Evolutionary conservation across 2,797 vertebrate genomes (phyloP), one percentile per base, ranked within the genome.

Genomic region (Lithobates pipiens): DNA sequence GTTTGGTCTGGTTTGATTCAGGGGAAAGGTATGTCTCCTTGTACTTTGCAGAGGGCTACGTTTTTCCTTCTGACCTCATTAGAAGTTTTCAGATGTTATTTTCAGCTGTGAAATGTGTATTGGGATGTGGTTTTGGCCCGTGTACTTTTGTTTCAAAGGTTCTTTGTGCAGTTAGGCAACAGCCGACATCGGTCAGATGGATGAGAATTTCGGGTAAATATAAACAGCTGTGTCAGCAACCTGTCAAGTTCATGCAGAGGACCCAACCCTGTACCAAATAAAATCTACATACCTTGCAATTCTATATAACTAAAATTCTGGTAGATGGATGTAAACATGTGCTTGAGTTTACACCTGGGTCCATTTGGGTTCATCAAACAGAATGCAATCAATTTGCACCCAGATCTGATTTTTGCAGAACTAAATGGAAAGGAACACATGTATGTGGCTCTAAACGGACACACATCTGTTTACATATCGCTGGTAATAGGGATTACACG

Each of bases 1-100:
- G 71, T 42, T 80, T 57, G 71, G 10, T 85, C 84, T 85, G 84
- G 84, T 74, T 80, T 80, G 77, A 80, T 85, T 85, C 84, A 85
- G 5, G 44, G 10, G 71, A 57, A 76, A 85, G 84, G 77, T 76
- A 70, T 85, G 78, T 42, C 72, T 57, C 57, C 27, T 80, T 76
- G 50, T 42, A 44, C 71, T 81, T 70, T 69, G 71, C 72, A 80
- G 71, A 80, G 68, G 27, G 63, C 61, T 34, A 39, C 57, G 57
- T 50, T 80, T 65, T 76, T 70, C 44, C 57, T 75, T 25, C 21
- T 85, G 71, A 80, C 84, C 72, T 80, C 61, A 50, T 23, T 57
- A 71, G 36, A n/a, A 68, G 42, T 18, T 21, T 21, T 77, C 74
- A 36, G 63, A 68, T 80, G 69, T 80, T 85, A 54, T 61, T 67